These are phyloP conservation scores for Dryobotodes eremita DNA, from an alignment of 2,888 invertebrate species.

Conservation along the genomic window DNA sequence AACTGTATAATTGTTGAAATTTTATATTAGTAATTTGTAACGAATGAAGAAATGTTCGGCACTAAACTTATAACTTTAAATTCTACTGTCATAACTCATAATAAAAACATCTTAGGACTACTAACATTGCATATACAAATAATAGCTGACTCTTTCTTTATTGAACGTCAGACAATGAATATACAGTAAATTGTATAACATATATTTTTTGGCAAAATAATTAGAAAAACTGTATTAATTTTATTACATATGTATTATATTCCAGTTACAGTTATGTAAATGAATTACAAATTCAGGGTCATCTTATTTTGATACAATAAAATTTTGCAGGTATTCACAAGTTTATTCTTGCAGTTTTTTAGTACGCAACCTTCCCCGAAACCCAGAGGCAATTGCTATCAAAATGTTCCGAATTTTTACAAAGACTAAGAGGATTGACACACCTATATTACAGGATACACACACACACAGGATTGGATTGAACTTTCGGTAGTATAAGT, in stretches of 20 bases:
- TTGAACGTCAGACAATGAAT: neutral
- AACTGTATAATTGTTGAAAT: neutral
- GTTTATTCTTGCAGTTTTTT: too few species aligned
- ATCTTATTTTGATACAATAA: neutral
- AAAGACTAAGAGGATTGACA: too few species aligned
- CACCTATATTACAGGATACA: too few species aligned
- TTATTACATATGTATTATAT: neutral
- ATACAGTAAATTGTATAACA: neutral
- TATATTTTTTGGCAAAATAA: neutral
- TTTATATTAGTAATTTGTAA: neutral
- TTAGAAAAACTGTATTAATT: neutral
- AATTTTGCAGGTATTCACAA: too few species aligned
- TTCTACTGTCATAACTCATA: too few species aligned
- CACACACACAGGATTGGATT: too few species aligned
- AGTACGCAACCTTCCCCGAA: too few species aligned
- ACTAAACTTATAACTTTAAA: neutral
- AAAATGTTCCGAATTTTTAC: too few species aligned
- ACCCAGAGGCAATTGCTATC: too few species aligned
- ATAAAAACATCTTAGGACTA: too few species aligned
- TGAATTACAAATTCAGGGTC: neutral
- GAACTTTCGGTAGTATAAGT: too few species aligned
- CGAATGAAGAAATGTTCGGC: too few species aligned
- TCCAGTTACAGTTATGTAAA: conserved; percentile 11
- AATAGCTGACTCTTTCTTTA: neutral
- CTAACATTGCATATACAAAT: neutral